Percentiles rank a stretch among this genome's conserved stretches.
Evolutionary conservation across 2,797 vertebrate species (phyloP).

Genomic region (Fistularia tabacaria): DNA sequence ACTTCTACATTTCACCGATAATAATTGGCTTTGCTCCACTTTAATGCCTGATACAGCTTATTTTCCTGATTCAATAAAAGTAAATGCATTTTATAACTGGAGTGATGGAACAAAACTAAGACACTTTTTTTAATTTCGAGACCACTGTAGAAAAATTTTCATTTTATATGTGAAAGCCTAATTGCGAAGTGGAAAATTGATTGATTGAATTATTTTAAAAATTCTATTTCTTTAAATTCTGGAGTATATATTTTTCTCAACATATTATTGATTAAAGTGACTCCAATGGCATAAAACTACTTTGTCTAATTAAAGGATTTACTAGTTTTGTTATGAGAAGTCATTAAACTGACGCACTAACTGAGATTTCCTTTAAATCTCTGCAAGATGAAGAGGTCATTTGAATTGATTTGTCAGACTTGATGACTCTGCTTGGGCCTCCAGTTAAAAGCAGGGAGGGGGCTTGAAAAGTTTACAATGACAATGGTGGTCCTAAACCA

Average conservation of each 20-base stretch:
- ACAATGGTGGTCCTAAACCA: slow-evolving; percentile 49
- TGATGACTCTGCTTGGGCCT: slow-evolving; percentile 11
- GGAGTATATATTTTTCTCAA: no score
- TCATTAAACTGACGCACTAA: slow-evolving; percentile 1
- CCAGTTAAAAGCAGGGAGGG: slow-evolving; percentile 19
- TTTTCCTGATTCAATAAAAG: slow-evolving; percentile 9
- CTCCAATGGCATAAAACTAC: no score
- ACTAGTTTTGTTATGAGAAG: background rate
- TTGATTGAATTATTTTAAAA: no score
- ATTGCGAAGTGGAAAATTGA: no score
- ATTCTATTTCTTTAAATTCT: no score
- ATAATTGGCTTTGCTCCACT: slow-evolving; percentile 30
- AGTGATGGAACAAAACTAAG: no score
- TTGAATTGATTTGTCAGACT: slow-evolving; percentile 26
- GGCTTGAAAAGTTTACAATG: slow-evolving; percentile 30
- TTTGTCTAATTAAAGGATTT: background rate
- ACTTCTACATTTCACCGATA: background rate
- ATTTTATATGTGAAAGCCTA: no score
- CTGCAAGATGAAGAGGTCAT: slow-evolving; percentile 7
- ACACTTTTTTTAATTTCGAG: no score
- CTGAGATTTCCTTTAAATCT: slow-evolving; percentile 7
- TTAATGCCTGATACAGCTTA: slow-evolving; percentile 26
- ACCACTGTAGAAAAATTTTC: no score
- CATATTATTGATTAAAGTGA: no score
- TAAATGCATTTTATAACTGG: no score